phyloP scores from a whole-genome alignment of 2,888 invertebrate species.

The Cephus spinipes region DNA sequence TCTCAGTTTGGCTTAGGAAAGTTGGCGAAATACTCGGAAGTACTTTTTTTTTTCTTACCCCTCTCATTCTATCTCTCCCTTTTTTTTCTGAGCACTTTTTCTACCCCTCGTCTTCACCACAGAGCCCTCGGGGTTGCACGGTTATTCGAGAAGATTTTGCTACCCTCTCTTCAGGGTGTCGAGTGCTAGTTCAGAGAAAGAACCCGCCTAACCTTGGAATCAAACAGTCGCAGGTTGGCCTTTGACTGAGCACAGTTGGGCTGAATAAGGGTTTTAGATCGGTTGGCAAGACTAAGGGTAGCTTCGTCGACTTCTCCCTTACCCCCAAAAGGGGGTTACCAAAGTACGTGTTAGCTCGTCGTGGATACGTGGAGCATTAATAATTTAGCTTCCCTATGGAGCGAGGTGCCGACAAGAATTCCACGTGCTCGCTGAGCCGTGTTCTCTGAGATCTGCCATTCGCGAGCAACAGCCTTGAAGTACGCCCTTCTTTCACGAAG shows the following conservation, averaged over 20 bases:
- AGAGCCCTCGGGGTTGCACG: conserved; percentile 3
- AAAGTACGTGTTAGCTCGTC: conserved; percentile 20
- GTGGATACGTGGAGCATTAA: conserved; percentile 24
- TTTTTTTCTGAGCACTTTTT: not conserved
- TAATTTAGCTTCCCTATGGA: conserved; percentile 16
- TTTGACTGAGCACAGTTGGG: not conserved
- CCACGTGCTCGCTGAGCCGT: not conserved
- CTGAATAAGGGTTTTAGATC: not conserved
- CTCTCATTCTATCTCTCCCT: conserved; percentile 9
- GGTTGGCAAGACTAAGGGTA: not conserved
- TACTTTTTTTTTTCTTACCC: conserved; percentile 29
- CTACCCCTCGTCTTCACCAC: conserved; percentile 6
- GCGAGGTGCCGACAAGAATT: not conserved
- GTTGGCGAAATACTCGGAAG: conserved; percentile 58
- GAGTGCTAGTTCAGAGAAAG: not conserved
- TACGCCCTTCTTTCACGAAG: conserved; percentile 10
- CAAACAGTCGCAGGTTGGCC: not conserved
- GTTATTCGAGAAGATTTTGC: not conserved
- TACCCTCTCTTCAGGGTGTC: not conserved
- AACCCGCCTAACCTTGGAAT: not conserved
- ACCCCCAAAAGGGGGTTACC: conserved; percentile 10
- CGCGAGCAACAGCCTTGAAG: not conserved
- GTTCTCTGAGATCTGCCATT: not conserved
- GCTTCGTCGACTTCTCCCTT: not conserved
- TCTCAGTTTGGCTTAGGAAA: conserved; percentile 57